Conservation (phyloP, 2,888 invertebrate species). For the Lissocephala sabroskyi region DNA sequence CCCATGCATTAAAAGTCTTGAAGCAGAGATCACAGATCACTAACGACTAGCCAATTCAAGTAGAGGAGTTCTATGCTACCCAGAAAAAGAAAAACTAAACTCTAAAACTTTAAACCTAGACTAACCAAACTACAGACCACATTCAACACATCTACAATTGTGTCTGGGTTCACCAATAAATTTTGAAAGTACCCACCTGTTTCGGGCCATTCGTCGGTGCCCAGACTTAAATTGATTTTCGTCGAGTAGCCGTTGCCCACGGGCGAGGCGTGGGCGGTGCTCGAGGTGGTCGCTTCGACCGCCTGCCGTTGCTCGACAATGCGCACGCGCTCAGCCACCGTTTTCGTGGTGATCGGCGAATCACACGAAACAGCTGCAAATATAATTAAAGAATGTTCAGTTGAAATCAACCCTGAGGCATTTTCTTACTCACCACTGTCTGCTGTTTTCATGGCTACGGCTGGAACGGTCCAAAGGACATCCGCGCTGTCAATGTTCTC, state of each 20-base stretch:
- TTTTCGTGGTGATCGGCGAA: constrained; percentile 44
- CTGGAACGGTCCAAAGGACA: constrained; percentile 74
- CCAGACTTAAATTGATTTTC: constrained; percentile 75
- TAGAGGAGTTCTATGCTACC: constrained; percentile 53
- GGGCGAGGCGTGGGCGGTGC: constrained; percentile 31
- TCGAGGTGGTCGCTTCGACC: constrained; percentile 33
- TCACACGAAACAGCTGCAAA: constrained; percentile 14
- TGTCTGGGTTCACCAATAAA: too few relatives aligned
- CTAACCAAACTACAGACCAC: constrained; percentile 12
- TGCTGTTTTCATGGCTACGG: constrained; percentile 70
- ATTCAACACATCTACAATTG: constrained; percentile 8
- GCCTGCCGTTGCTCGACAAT: constrained; percentile 72
- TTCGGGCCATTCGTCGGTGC: constrained; percentile 59
- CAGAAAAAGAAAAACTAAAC: constrained; percentile 47
- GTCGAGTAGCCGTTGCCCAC: constrained; percentile 75
- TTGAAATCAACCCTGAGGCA: neutral
- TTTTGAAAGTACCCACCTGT: constrained; percentile 56
- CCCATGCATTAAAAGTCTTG: constrained; percentile 41
- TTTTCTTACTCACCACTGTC: constrained; percentile 34
- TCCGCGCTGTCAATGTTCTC: constrained; percentile 75
- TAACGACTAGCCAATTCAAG: constrained; percentile 30
- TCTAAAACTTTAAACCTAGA: constrained; percentile 11
- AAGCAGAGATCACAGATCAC: constrained; percentile 29
- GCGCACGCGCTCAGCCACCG: constrained; percentile 74
- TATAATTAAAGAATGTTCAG: neutral